Percentiles rank a stretch among this genome's conserved stretches.
phyloP scores from a whole-genome alignment of 2,888 invertebrate genomes.

The Cosmopolites sordidus region DNA sequence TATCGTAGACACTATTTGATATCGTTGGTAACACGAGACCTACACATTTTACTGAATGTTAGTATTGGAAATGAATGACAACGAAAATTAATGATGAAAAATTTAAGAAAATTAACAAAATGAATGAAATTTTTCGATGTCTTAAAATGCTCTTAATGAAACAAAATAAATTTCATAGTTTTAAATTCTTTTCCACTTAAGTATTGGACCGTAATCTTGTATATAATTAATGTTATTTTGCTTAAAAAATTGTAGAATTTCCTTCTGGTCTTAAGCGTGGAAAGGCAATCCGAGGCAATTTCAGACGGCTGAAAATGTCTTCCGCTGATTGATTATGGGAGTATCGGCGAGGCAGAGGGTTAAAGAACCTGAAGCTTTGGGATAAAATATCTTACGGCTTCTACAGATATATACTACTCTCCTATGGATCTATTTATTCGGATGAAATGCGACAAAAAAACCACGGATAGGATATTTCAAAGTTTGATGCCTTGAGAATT shows the following conservation, averaged over 20 bases:
- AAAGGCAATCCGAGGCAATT: slow-evolving; percentile 5
- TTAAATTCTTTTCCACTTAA: too few relatives aligned
- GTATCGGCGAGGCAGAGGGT: slow-evolving; percentile 3
- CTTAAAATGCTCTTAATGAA: too few relatives aligned
- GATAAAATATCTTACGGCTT: slow-evolving; percentile 3
- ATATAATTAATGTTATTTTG: not conserved
- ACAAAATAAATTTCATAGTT: too few relatives aligned
- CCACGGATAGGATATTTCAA: too few relatives aligned
- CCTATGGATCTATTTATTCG: not conserved
- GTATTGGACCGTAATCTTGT: not conserved
- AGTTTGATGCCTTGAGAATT: too few relatives aligned
- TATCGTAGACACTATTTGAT: too few relatives aligned
- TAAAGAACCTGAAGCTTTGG: slow-evolving; percentile 1
- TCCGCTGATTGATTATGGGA: slow-evolving; percentile 8
- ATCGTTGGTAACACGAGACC: too few relatives aligned
- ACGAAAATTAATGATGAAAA: too few relatives aligned
- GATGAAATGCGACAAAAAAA: not conserved
- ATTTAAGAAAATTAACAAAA: too few relatives aligned
- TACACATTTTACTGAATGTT: too few relatives aligned
- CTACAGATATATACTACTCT: not conserved
- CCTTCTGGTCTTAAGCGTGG: not conserved
- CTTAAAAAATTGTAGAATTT: not conserved
- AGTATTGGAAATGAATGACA: too few relatives aligned
- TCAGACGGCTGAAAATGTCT: slow-evolving; percentile 6
- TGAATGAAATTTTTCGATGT: too few relatives aligned